Evolutionary conservation across 2,888 invertebrate genomes (phyloP).

Genomic region (Toxonevra muliebris): DNA sequence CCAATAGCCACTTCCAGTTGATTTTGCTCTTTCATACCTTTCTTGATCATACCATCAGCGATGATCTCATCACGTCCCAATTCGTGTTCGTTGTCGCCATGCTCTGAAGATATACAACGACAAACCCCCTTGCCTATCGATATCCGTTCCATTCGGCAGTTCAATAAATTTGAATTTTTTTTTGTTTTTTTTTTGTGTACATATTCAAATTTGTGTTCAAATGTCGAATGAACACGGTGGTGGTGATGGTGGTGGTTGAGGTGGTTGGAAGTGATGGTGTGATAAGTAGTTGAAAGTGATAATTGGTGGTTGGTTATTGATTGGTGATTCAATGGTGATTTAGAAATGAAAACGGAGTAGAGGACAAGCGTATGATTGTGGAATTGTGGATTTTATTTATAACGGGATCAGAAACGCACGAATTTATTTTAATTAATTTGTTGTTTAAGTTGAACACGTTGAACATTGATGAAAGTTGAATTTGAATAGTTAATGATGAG

Average conservation of each 20-base stretch:
- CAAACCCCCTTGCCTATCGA: conserved; percentile 66
- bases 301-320: too few species aligned
- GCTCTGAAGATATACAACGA: conserved; percentile 77
- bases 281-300: conserved; percentile 1
- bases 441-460: too few species aligned
- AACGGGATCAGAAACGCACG: too few species aligned
- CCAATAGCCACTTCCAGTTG: conserved; percentile 91
- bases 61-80: conserved; percentile 75
- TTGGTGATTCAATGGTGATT: too few species aligned
- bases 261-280: conserved; percentile 7
- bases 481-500: too few species aligned
- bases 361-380: too few species aligned
- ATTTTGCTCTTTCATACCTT: conserved; percentile 88
- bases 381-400: too few species aligned
- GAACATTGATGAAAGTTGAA: too few species aligned
- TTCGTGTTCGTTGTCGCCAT: conserved; percentile 72
- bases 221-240: conserved; percentile 2
- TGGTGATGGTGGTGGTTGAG: neutral
- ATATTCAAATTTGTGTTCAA: too few species aligned
- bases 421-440: too few species aligned
- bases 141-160: conserved; percentile 35
- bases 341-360: too few species aligned
- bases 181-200: conserved; percentile 12
- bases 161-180: conserved; percentile 31
- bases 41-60: conserved; percentile 85